Percentiles rank a stretch among this genome's conserved stretches.
phyloP scores from a whole-genome alignment of 2,888 invertebrate genomes.

The Campoplex capitator region DNA sequence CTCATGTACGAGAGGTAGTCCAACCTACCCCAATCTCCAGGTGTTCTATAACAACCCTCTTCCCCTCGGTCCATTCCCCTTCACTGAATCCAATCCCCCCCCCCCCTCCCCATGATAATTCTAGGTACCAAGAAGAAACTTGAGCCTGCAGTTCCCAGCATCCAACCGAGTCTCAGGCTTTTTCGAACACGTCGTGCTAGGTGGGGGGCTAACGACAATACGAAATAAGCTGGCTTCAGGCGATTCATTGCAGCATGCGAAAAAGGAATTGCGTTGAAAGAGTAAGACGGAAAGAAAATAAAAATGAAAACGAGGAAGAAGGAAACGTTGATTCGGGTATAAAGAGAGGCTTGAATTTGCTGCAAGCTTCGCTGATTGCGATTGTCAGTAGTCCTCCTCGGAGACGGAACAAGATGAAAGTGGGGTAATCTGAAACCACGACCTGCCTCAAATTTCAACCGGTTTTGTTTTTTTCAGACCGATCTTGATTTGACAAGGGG shows the following conservation, averaged over 20 bases:
- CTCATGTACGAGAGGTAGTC: conserved; percentile 1
- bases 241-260: conserved; percentile 40
- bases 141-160: conserved; percentile 55
- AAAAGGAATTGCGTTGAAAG: conserved; percentile 16
- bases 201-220: conserved; percentile 42
- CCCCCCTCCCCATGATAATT: conserved; percentile 8
- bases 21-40: conserved; percentile 67
- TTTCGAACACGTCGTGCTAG: conserved; percentile 30
- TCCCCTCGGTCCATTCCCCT: conserved; percentile 2
- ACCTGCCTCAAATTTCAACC: conserved; percentile 69
- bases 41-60: conserved; percentile 28
- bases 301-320: conserved; percentile 28
- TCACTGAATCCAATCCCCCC: conserved; percentile 16
- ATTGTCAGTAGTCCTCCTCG: conserved; percentile 45
- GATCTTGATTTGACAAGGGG: conserved; percentile 44
- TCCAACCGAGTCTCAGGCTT: conserved; percentile 36
- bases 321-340: conserved; percentile 29
- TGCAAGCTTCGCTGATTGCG: conserved; percentile 46
- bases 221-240: conserved; percentile 39
- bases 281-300: not conserved
- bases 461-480: conserved; percentile 28
- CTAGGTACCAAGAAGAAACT: conserved; percentile 30
- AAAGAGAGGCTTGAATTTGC: conserved; percentile 9
- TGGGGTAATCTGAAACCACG: conserved; percentile 61
- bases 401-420: conserved; percentile 20